Base-by-base conservation (phyloP, 2,888 invertebrate species). In the Steinernema hermaphroditum region DNA sequence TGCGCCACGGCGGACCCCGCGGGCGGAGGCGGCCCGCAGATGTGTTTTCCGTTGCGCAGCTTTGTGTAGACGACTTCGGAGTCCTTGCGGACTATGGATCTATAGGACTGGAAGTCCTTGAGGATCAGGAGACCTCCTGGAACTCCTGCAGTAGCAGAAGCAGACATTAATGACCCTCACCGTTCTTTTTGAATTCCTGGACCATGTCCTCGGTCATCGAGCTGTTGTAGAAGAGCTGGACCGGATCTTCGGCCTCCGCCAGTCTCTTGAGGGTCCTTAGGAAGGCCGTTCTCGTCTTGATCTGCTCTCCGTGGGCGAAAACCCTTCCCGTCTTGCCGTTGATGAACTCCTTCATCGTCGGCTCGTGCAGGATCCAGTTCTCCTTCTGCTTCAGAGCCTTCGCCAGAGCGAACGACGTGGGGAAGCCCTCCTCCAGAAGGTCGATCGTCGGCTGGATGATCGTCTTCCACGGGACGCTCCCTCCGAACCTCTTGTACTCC, bases 11-110 rank as follows among this genome's bases (percentile, higher is more conserved):
- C 89, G 0, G 96, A 95, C 37, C 93, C 92, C 75, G 93, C 93
- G 0, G 96, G 94, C 0, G 94, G 92, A 0, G 93, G 93, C 0
- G 92, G 91, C 0, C 92, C 91, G 87, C 92, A 92, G 34, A 96
- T 89, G 0, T 89, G 91, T 78, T 92, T 90, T 0, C 90, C 90
- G 14, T 73, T 74, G 14, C 72, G 68, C 41, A 85, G 78, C 9
- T 71, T 68, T 6, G 80, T 81, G 29, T 79, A 77, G 29, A 86
- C 82, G 37, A 85, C 82, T 4, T 83, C 79, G 9, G 70, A 70
- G 14, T 81, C 76, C 9, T 54, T 50, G 14, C 83, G 77, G 4
- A 85, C 69, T 22, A 83, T 83, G n/a, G 84, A 79, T 49, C 70
- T 37, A 72, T 85, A 85, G 9, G 69, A 68, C 16, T 74, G 75